Percentiles rank a stretch among this genome's conserved stretches.
Conservation (phyloP, 2,797 vertebrate species). For the Phataginus tricuspis region DNA sequence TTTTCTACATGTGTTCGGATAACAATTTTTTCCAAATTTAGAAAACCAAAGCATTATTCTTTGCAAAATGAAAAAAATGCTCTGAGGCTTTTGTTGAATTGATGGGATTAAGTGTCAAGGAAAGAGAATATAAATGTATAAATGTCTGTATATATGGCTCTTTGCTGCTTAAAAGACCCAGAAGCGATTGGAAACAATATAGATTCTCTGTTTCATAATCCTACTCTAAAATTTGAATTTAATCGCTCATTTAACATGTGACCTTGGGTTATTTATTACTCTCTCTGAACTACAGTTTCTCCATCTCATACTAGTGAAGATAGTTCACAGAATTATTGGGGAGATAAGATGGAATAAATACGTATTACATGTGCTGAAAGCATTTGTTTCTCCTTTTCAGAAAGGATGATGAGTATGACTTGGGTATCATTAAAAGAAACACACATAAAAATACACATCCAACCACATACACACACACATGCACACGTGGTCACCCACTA, state of each 20-base stretch:
- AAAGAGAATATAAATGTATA: background rate
- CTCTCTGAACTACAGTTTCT: background rate
- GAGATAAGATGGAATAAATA: background rate
- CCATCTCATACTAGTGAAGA: background rate
- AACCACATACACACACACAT: background rate
- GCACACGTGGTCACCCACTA: background rate
- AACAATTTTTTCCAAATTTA: background rate
- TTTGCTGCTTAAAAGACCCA: background rate
- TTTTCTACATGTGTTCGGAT: background rate
- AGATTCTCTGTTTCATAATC: background rate
- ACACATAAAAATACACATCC: too few relatives aligned
- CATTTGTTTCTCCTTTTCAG: background rate
- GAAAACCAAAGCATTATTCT: background rate
- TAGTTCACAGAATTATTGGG: background rate
- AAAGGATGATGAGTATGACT: background rate
- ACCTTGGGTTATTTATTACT: background rate
- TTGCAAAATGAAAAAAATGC: background rate
- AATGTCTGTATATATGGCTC: background rate
- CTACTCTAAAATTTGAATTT: background rate
- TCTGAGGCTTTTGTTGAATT: background rate
- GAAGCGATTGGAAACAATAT: background rate
- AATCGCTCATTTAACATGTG: background rate
- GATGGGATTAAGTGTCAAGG: background rate
- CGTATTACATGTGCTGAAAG: background rate
- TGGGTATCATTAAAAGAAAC: background rate